Percentiles rank a stretch among this genome's conserved stretches.
Conservation (phyloP, 2,797 vertebrate species). For the Tokudaia muenninki region DNA sequence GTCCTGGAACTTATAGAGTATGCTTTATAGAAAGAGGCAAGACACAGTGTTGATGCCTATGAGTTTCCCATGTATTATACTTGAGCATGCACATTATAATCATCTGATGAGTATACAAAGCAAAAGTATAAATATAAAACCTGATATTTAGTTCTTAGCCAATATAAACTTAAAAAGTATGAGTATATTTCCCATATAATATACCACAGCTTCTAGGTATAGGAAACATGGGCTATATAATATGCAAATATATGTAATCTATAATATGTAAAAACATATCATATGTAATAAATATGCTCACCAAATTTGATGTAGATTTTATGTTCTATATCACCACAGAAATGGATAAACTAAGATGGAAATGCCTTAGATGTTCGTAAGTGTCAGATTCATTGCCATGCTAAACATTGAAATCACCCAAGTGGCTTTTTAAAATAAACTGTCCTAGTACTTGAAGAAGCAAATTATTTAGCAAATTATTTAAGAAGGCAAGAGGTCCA, state of each 20-base stretch:
- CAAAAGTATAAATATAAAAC: neutral
- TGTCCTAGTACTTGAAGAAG: slow-evolving; percentile 26
- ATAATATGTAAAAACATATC: neutral
- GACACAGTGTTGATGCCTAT: neutral
- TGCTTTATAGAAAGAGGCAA: slow-evolving; percentile 71
- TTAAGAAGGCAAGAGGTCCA: slow-evolving; percentile 15
- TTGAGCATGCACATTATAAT: neutral
- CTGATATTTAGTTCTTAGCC: neutral
- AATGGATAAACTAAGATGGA: slow-evolving; percentile 42
- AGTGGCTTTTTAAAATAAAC: neutral
- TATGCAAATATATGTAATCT: neutral
- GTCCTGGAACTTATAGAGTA: slow-evolving; percentile 75
- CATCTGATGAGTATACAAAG: neutral
- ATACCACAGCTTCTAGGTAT: neutral
- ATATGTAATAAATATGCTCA: neutral
- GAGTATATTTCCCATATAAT: neutral
- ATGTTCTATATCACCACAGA: neutral
- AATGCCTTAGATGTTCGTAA: slow-evolving; percentile 33
- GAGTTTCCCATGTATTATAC: neutral
- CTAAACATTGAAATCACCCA: neutral
- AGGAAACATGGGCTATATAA: neutral
- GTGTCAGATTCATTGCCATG: slow-evolving; percentile 1
- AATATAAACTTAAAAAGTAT: slow-evolving; percentile 2
- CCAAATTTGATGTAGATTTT: neutral
- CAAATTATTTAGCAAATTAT: slow-evolving; percentile 51